Percentiles rank a stretch among this genome's conserved stretches.
phyloP scores from a whole-genome alignment of 2,797 vertebrate species.

The Lerista edwardsae region DNA sequence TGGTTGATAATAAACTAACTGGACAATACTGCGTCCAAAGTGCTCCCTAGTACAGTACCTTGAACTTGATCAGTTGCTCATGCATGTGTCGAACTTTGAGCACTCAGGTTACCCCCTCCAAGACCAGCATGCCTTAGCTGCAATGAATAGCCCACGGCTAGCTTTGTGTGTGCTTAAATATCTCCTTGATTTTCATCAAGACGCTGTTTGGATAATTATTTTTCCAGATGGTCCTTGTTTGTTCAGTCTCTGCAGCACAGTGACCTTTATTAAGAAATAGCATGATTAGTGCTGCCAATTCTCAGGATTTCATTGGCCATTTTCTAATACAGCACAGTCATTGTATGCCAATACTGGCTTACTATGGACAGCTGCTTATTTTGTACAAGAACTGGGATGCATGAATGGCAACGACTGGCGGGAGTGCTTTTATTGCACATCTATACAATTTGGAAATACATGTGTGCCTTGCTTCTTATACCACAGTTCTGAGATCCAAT shows the following conservation, averaged over 20 bases:
- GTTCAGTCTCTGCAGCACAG: constrained; percentile 23
- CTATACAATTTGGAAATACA: not conserved
- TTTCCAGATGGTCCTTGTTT: constrained; percentile 42
- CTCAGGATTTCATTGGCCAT: constrained; percentile 20
- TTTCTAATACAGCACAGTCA: constrained; percentile 14
- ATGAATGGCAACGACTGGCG: not conserved
- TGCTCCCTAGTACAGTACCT: not conserved
- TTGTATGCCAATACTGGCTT: constrained; percentile 16
- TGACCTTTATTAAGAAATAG: constrained; percentile 53
- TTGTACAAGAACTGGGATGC: constrained; percentile 5
- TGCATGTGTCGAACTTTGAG: not conserved
- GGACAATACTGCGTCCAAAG: not conserved
- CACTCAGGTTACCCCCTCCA: not conserved
- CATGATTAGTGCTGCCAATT: constrained; percentile 5
- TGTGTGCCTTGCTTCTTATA: not conserved
- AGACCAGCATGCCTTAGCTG: not conserved
- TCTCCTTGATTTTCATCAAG: constrained; percentile 35
- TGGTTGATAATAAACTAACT: not conserved
- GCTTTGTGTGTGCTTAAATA: constrained; percentile 4
- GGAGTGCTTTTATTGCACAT: not conserved
- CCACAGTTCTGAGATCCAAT: not conserved
- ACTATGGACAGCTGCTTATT: constrained; percentile 15
- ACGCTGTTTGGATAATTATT: constrained; percentile 41
- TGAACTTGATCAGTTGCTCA: not conserved
- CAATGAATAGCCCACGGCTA: not conserved